Evolutionary conservation across 1,140 invertebrate genomes (phyloP), one percentile per base, ranked within the genome.

Genomic region (Himalopsyche phryganea): DNA sequence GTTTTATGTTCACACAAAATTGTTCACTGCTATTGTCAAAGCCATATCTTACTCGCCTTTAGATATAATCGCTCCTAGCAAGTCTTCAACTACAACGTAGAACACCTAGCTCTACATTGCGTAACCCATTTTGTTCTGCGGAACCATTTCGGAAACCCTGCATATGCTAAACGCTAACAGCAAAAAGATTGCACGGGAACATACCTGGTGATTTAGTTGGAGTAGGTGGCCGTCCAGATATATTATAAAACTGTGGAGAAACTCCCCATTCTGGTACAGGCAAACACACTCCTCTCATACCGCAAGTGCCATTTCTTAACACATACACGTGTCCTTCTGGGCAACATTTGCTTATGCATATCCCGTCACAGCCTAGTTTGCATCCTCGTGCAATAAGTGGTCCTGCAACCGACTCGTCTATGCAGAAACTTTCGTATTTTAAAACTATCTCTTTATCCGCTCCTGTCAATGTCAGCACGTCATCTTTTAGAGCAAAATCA

Each of bases 271-370:
- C 33, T 1, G 50, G 42, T 35, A 50, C 38, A 20, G 33, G 7
- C 13, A 33, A 5, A 13, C 54, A 57, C 9, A 1, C 17, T 9
- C 35, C 20, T 13, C 40, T 42, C 14, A 1, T 9, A 14, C 36
- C 15, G 38, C 40, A 38, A 20, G 41, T 50, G 9, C 33, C 44
- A 11, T 57, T 42, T 6, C 32, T 20, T 35, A 42, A 71, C 9
- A 56, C 61, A 19, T 54, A 56, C 9, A 67, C 61, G 20, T 64
- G 48, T 38, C 75, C 75, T n/a, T 70, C 65, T 6, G 71, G 73
- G 65, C 76, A 78, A 47, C 76, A 78, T 55, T 78, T 78, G 23
- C 67, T 68, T 4, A 78, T 46, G 55, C 73, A 73, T 9, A 73
- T 72, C 44, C 63, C 69, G 41, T 67, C 72, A n/a, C 53, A 56